phyloP scores from a whole-genome alignment of 2,113 vertebrate species.

The Lepisosteus osseus region DNA sequence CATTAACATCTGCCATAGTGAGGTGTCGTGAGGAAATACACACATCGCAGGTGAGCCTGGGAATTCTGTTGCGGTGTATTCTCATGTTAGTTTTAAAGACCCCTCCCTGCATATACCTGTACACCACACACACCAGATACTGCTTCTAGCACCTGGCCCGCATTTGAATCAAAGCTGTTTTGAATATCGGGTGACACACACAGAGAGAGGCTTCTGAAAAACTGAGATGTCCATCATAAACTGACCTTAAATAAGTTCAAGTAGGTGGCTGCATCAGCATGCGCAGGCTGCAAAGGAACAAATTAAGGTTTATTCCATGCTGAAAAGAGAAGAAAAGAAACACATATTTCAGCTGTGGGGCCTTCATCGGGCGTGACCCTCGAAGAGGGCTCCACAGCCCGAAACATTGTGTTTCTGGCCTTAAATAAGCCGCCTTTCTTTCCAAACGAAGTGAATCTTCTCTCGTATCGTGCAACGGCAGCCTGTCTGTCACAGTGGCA shows the following conservation, averaged over 20 bases:
- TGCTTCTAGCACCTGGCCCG: too few species aligned
- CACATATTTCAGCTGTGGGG: too few species aligned
- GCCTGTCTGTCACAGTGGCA: slow-evolving; percentile 10
- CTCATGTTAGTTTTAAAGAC: too few species aligned
- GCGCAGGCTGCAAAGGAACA: too few species aligned
- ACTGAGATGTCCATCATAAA: not conserved
- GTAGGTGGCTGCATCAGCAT: too few species aligned
- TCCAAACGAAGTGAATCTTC: not conserved
- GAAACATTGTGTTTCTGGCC: not conserved
- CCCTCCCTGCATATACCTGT: too few species aligned
- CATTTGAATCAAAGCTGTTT: not conserved
- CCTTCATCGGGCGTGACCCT: too few species aligned
- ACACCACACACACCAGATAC: too few species aligned
- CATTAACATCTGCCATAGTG: not conserved
- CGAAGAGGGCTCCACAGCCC: too few species aligned
- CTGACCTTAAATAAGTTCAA: not conserved
- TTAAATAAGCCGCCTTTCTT: not conserved
- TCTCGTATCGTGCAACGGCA: slow-evolving; percentile 7
- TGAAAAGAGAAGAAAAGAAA: too few species aligned
- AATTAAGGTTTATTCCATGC: too few species aligned
- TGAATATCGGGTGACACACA: not conserved
- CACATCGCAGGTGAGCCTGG: not conserved
- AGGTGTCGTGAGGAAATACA: not conserved
- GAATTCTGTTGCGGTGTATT: too few species aligned
- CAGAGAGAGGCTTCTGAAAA: not conserved